Evolutionary conservation across 2,797 vertebrate species (phyloP).

Genomic region (Limosa lapponica): DNA sequence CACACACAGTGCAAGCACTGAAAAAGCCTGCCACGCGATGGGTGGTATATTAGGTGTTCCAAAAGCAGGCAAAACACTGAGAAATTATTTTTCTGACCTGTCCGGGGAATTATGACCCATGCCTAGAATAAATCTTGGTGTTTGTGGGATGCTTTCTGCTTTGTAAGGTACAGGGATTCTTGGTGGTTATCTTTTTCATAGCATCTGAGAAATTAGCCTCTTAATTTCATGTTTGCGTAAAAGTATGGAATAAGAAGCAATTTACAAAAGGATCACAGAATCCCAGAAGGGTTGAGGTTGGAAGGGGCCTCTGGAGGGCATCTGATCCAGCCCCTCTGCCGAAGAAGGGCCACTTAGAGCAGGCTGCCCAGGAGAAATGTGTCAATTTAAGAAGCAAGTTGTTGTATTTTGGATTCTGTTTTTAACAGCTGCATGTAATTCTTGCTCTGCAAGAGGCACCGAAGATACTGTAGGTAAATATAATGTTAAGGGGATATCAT

Average conservation of each 20-base stretch:
- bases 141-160: background rate
- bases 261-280: background rate
- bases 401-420: background rate
- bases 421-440: background rate
- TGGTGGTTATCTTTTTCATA: background rate
- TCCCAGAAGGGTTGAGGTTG: background rate
- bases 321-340: background rate
- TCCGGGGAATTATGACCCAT: accelerated
- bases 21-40: background rate
- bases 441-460: background rate
- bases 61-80: background rate
- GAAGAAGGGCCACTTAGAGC: background rate
- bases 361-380: background rate
- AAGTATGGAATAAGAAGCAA: background rate
- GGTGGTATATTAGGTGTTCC: background rate
- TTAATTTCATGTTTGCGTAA: background rate
- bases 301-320: background rate
- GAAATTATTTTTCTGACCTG: background rate
- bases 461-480: background rate
- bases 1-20: background rate
- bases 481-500: background rate
- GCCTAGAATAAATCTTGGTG: background rate
- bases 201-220: background rate
- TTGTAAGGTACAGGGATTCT: background rate
- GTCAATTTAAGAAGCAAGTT: background rate